These are phyloP conservation scores for Choristoneura fumiferana DNA, from an alignment of 1,140 invertebrate genomes.

Conservation along the genomic window DNA sequence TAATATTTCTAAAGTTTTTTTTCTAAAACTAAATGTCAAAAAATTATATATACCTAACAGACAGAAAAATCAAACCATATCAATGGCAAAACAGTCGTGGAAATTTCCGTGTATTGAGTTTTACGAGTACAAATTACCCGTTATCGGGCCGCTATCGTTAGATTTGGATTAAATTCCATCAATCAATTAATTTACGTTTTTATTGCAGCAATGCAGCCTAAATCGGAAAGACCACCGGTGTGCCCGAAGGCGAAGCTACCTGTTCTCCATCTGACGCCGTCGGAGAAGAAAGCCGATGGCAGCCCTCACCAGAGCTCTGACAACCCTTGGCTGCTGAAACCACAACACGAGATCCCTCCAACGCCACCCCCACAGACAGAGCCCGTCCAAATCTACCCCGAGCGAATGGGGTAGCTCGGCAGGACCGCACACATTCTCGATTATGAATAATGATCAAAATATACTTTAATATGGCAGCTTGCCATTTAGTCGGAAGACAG, in stretches of 20 bases:
- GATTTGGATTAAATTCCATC: no score
- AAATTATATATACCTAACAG: no score
- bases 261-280: slow-evolving; percentile 56
- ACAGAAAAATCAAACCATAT: not conserved
- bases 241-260: slow-evolving; percentile 50
- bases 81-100: no score
- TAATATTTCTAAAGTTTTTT: no score
- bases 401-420: slow-evolving; percentile 59
- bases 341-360: slow-evolving; percentile 62
- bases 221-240: slow-evolving; percentile 51
- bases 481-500: slow-evolving; percentile 59
- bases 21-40: no score
- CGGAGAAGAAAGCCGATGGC: slow-evolving; percentile 47
- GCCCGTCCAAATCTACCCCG: slow-evolving; percentile 52
- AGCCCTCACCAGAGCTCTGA: slow-evolving; percentile 31
- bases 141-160: no score
- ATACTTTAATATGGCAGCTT: slow-evolving; percentile 56
- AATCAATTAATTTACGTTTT: slow-evolving; percentile 20
- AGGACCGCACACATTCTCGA: slow-evolving; percentile 25
- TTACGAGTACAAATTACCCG: no score
- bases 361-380: slow-evolving; percentile 61
- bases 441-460: slow-evolving; percentile 45
- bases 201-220: slow-evolving; percentile 65
- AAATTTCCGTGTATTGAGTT: no score
- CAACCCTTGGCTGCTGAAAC: slow-evolving; percentile 58